Base-by-base conservation (phyloP, 2,888 invertebrate species). In the Lasioglossum vierecki region DNA sequence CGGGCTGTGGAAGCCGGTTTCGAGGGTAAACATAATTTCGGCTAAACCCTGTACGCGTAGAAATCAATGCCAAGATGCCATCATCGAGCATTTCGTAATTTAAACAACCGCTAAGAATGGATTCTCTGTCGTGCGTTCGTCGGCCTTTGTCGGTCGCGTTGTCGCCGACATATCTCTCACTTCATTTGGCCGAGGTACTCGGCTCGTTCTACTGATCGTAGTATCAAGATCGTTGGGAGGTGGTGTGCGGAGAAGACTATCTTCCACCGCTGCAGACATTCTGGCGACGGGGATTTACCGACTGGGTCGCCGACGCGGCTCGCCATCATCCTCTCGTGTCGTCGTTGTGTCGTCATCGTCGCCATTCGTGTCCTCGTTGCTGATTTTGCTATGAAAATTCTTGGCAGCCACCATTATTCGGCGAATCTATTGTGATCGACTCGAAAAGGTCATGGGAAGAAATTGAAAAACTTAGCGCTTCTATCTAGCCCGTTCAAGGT, bases 211-310 rank as follows among this genome's bases (percentile, higher is more conserved):
- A 82, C 86, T 75, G 89, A 89, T 87, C 66, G 22, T 85, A 90
- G 85, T 86, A 87, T 84, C 79, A 75, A 76, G 81, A 89, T 83
- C 66, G 80, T 77, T 46, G 79, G 70, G 35, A 1, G 53, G 76
- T 41, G 74, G 83, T 75, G 83, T 75, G 80, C 66, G 71, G 46
- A 39, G 76, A 49, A 70, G 80, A 86, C 83, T 79, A 77, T 63
- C 75, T 85, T 82, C 60, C 71, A 76, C 49, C 80, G 77, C 76
- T 91, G 89, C 86, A 92, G 92, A 92, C 92, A 91, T 85, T 82
- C 84, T 79, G 92, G 92, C 92, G 92, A 89, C 92, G 76, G 82
- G 87, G 86, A 89, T 92, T 88, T 84, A 85, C 89, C 85, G 88
- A 90, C 81, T 63, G 79, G 85, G 79, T 84, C 85, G 80, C 86